Percentiles rank a stretch among this genome's conserved stretches.
Conservation (phyloP, 92 coral and sea anemone genomes). For the Epizoanthus rinbou region DNA sequence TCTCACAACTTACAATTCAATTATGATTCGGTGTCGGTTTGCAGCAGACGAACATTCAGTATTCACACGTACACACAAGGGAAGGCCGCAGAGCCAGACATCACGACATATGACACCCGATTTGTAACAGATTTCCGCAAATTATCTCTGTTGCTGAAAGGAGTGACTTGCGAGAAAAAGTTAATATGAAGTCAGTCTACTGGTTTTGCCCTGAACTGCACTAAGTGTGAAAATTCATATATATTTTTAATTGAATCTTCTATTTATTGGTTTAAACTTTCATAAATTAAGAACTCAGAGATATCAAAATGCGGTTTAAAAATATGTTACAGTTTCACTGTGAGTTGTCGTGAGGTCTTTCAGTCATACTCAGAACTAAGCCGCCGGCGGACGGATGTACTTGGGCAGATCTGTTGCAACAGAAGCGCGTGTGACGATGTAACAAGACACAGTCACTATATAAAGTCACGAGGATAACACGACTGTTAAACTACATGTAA, state of each 20-base stretch:
- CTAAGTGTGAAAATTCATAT: not conserved
- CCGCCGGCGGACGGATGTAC: not conserved
- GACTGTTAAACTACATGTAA: too few species aligned
- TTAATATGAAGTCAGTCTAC: not conserved
- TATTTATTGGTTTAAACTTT: too few species aligned
- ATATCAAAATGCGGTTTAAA: not conserved
- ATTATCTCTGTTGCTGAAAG: not conserved
- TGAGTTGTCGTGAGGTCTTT: not conserved
- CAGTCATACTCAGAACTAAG: not conserved
- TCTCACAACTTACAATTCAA: not conserved
- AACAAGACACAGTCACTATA: not conserved
- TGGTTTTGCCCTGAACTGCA: not conserved
- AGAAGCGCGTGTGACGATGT: too few species aligned
- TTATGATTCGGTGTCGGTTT: not conserved
- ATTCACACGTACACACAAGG: not conserved
- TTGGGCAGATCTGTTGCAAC: not conserved
- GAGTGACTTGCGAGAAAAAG: not conserved
- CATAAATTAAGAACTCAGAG: not conserved
- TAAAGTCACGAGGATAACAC: not conserved
- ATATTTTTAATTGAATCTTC: too few species aligned
- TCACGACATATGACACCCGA: constrained; percentile 3
- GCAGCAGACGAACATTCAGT: too few species aligned
- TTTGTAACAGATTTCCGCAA: not conserved
- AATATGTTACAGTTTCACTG: not conserved
- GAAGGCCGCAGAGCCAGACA: not conserved